Base-by-base conservation (phyloP, 2,797 vertebrate species). In the Pipistrellus pygmaeus region DNA sequence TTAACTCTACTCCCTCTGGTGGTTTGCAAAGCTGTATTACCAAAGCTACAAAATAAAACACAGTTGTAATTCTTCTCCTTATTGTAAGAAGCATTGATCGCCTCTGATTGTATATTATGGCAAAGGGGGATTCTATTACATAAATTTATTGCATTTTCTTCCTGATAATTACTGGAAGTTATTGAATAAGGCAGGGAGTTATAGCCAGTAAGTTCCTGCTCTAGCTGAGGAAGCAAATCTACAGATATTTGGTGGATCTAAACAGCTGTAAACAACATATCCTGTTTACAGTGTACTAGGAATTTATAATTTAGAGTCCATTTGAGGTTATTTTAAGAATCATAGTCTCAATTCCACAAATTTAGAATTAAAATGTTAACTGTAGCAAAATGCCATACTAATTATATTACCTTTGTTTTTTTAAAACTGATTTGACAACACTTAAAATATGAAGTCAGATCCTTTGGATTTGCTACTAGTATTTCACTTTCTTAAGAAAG, bases 151-250 rank as follows among this genome's bases (percentile, higher is more conserved):
- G 95, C 97, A 95, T 98, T 98, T 98, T 97, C 97, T 98, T 98
- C 97, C 71, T 98, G 97, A 98, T 99, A 98, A 98, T 98, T 98
- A 98, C 98, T 98, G 98, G 97, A 98, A 98, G 97, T 98, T 98
- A 98, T 98, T 97, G 98, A 99, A 98, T 97, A 98, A 98, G 98
- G 97, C 97, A 97, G 93, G 96, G 97, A 98, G 96, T 98, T 98
- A 98, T 97, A 97, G 97, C 97, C 97, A 97, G 94, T 88, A 96
- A 98, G 97, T 97, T 98, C 95, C 97, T 98, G 95, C 97, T 97
- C 25, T 83, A 97, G 98, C 98, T 98, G 98, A 98, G 97, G 97
- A 98, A 97, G 97, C 98, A 98, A 98, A 98, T 98, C 97, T 97
- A 97, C 94, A 97, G 95, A 97, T 98, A 98, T 98, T 98, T 97